Evolutionary conservation across 2,888 invertebrate species (phyloP), one percentile per base, ranked within the genome.

Genomic region (Eulithis prunata): DNA sequence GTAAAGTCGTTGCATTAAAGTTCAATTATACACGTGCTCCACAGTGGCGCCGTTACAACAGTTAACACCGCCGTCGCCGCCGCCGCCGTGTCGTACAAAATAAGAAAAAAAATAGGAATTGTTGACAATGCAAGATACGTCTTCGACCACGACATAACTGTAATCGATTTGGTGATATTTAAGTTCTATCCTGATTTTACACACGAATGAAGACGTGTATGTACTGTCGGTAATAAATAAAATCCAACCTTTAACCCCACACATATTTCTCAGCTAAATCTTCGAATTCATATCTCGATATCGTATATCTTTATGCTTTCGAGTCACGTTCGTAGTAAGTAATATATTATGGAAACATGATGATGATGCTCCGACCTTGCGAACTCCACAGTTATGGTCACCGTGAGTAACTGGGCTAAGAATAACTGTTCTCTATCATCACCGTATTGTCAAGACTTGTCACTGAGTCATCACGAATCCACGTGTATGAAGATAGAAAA

Each of bases 271-370:
- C 10, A 46, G 28, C 38, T 21, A 49, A 56, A 60, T 61, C 45
- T 47, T 62, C 32, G 46, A 59, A 64, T 58, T 47, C 12, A 28
- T 55, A 7, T 49, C 52, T 43, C 32, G 47, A 54, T 57, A 49
- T 45, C 49, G 13, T 54, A 62, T 14, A 51, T 11, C 38, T 49
- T 60, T 56, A 60, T 14, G 12, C 49, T 57, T 58, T 51, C 12
- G 57, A 72, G 67, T 71, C 67, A 77, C 71, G 66, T 70, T 73
- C 71, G 59, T 70, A 61, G 69, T 58, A 68, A 41, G 41, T 41
- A 41, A 41, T 41, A 41, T 41, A 41, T 41, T 71, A 71, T 69
- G 62, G 61, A 62, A 60, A 51, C 60, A 57, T 60, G 58, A 53
- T 54, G 13, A 38, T 52, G 57, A 55, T 68, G 57, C 38, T 62